Percentiles rank a stretch among this genome's conserved stretches.
Evolutionary conservation across 2,113 vertebrate genomes (phyloP).

Genomic region (Okapia johnstoni): DNA sequence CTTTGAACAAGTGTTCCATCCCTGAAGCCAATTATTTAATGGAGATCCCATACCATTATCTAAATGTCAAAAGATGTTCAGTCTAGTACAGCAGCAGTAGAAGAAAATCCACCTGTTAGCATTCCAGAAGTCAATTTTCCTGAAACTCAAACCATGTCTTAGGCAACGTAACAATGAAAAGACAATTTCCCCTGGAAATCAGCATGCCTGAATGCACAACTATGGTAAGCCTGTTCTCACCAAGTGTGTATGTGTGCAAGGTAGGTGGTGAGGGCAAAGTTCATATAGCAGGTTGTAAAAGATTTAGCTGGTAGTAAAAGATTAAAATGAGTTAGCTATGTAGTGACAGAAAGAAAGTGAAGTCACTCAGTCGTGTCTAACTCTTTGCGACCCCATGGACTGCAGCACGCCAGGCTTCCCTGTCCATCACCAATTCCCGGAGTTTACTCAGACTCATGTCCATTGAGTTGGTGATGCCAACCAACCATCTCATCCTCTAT

Average conservation of each 20-base stretch:
- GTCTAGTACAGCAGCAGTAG: neutral
- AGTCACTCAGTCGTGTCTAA: neutral
- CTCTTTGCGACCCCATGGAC: neutral
- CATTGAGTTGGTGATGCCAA: neutral
- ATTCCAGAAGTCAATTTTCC: neutral
- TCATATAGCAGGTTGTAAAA: neutral
- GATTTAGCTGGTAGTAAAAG: neutral
- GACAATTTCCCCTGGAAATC: neutral
- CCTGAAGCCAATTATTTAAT: slow-evolving; percentile 38
- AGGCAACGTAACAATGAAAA: neutral
- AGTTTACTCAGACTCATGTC: neutral
- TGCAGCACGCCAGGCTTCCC: neutral
- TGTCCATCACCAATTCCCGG: neutral
- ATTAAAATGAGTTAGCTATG: neutral
- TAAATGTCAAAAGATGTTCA: slow-evolving; percentile 48
- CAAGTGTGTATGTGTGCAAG: neutral
- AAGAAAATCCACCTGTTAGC: neutral
- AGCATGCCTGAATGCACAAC: neutral
- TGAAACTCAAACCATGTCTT: neutral
- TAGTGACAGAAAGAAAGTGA: neutral
- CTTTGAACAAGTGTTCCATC: neutral
- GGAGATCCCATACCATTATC: slow-evolving; percentile 4
- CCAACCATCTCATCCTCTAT: neutral
- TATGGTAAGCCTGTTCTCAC: neutral
- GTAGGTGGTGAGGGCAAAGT: neutral